Base-by-base conservation (phyloP, 2,113 vertebrate species). In the Macroglossus sobrinus region DNA sequence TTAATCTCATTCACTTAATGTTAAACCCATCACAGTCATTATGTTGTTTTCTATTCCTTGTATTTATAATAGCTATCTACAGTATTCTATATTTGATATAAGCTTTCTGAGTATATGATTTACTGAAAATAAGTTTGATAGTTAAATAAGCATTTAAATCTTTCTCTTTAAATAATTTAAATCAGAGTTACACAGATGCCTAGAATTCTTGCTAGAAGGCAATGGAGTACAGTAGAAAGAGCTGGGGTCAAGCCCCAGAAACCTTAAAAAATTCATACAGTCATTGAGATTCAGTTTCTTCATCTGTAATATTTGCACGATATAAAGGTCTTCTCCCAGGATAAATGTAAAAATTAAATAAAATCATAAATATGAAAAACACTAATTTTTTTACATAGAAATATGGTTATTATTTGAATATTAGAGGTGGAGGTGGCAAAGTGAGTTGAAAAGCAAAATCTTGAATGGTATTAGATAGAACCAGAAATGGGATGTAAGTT, bases 1-100 rank as follows among this genome's bases (percentile, higher is more conserved):
- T 89, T 94, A 45, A 85, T 59, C n/a, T 91, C 8, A 61, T 86
- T 30, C 11, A 21, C n/a, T 91, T 94, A 76, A 85, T 68, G 79
- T 80, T 87, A 86, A 55, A 2, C 2, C 1, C 15, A 5, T 79
- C 22, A 53, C 66, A 68, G 8, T n/a, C 81, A 71, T 71, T 78
- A 43, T 78, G n/a, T 84, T 45, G 30, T 76, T 50, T 80, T 85
- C 47, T 89, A 64, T 68, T 91, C n/a, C 12, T 84, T 91, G 8
- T 12, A 6, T 26, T 95, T 79, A 10, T 69, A 69, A 84, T 75
- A 85, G 16, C 21, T 82, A 15, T 28, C 72, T 24, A 45, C 10
- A 18, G 28, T 28, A 69, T 1, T 18, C n/a, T 78, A 22, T 63
- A 47, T 22, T 74, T 64, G 24, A 18, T 38, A 74, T 26, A 68